Percentiles rank a stretch among this genome's conserved stretches.
phyloP scores from a whole-genome alignment of 2,797 vertebrate species.

The Gobionotothen gibberifrons region DNA sequence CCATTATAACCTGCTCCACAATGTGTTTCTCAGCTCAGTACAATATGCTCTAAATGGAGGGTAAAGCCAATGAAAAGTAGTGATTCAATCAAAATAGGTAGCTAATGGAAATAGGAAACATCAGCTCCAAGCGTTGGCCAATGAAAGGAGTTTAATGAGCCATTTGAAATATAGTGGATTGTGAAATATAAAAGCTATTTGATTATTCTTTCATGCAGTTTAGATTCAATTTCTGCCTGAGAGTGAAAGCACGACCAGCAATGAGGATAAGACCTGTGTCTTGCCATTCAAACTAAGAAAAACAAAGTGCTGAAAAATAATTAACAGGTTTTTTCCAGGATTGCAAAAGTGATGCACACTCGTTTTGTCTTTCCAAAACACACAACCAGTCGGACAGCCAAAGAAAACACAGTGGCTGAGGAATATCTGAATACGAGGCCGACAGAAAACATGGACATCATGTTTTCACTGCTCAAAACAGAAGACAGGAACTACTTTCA shows the following conservation, averaged over 20 bases:
- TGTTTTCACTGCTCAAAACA: constrained; percentile 21
- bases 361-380: constrained; percentile 55
- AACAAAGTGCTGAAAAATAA: constrained; percentile 12
- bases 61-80: constrained; percentile 40
- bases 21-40: constrained; percentile 25
- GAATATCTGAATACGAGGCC: constrained; percentile 11
- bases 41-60: constrained; percentile 31
- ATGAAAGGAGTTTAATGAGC: constrained; percentile 22
- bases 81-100: constrained; percentile 40
- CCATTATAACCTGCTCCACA: constrained; percentile 22
- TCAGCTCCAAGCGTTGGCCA: constrained; percentile 8
- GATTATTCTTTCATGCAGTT: constrained; percentile 19
- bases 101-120: constrained; percentile 28
- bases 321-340: constrained; percentile 21
- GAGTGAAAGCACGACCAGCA: constrained; percentile 1
- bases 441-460: constrained; percentile 26
- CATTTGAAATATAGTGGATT: constrained; percentile 18
- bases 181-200: constrained; percentile 1
- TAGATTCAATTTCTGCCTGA: constrained; percentile 6
- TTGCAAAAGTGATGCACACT: constrained; percentile 33
- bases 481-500: constrained; percentile 28
- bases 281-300: neutral
- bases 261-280: neutral
- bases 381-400: constrained; percentile 42
- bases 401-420: constrained; percentile 40